Evolutionary conservation across 2,888 invertebrate species (phyloP).

Genomic region (Latrodectus hesperus): DNA sequence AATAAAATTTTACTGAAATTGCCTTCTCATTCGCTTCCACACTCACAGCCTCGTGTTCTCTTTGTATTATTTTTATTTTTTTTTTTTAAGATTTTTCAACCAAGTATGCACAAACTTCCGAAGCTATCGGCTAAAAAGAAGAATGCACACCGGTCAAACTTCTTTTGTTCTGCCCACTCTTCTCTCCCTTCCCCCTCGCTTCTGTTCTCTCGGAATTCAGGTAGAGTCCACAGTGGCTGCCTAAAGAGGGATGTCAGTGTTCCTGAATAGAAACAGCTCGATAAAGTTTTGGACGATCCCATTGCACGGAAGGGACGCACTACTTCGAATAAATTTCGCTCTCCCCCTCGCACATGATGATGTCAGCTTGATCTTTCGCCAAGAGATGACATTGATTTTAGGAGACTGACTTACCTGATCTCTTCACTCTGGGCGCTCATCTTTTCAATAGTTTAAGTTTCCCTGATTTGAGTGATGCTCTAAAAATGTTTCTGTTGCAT

Average conservation of each 20-base stretch:
- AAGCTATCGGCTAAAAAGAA: not conserved
- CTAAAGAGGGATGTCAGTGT: constrained; percentile 13
- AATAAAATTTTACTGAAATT: too few relatives aligned
- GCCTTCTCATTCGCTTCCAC: too few relatives aligned
- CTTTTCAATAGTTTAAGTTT: not conserved
- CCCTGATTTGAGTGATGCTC: not conserved
- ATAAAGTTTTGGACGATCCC: constrained; percentile 50
- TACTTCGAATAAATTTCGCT: not conserved
- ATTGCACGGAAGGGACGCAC: constrained; percentile 9
- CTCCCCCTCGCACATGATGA: too few relatives aligned
- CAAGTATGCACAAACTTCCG: not conserved
- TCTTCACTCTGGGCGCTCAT: not conserved
- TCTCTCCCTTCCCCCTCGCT: constrained; percentile 19
- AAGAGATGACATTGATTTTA: constrained; percentile 57
- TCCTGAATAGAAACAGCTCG: constrained; percentile 38
- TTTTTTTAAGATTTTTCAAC: too few relatives aligned
- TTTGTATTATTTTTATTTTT: too few relatives aligned
- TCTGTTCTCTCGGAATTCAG: constrained; percentile 49
- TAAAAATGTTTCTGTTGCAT: too few relatives aligned
- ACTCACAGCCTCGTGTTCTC: too few relatives aligned
- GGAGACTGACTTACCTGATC: constrained; percentile 28
- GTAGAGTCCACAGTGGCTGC: constrained; percentile 23
- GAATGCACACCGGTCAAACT: constrained; percentile 34
- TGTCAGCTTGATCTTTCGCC: constrained; percentile 44
- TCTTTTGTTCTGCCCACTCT: constrained; percentile 24